These are phyloP conservation scores for Drosophila silvestris DNA, from an alignment of 2,888 invertebrate species.

Conservation along the genomic window DNA sequence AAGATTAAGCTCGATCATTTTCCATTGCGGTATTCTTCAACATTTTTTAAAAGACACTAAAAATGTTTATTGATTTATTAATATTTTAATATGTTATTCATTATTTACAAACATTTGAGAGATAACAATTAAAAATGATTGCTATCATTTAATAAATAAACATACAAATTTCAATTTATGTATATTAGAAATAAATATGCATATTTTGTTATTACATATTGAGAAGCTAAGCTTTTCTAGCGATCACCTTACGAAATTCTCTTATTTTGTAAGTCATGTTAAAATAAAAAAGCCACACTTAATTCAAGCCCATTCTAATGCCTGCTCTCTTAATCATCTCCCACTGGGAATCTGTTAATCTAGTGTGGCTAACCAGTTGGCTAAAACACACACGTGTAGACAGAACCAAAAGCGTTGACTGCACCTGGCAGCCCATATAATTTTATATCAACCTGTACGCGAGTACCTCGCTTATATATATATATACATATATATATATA, in stretches of 20 bases:
- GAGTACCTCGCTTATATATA: background rate
- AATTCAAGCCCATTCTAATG: background rate
- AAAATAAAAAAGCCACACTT: background rate
- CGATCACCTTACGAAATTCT: background rate
- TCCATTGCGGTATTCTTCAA: rapidly evolving
- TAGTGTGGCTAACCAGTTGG: slow-evolving; percentile 26
- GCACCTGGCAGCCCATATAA: slow-evolving; percentile 75
- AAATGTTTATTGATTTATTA: background rate
- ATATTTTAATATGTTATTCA: rapidly evolving
- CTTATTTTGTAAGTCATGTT: background rate
- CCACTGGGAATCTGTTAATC: slow-evolving; percentile 45
- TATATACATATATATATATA: slow-evolving; percentile 13
- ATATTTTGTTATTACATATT: background rate
- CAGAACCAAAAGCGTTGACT: slow-evolving; percentile 70
- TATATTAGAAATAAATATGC: too few species aligned
- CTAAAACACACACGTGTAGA: slow-evolving; percentile 31
- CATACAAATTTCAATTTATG: rapidly evolving
- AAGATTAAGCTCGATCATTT: background rate
- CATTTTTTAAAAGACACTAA: background rate
- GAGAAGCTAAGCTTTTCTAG: background rate
- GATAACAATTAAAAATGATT: background rate
- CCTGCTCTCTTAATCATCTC: background rate
- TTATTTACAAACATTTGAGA: background rate
- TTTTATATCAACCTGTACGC: slow-evolving; percentile 50
- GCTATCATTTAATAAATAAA: background rate